Conservation (phyloP, 1,140 invertebrate genomes). For the Epicauta chinensis region DNA sequence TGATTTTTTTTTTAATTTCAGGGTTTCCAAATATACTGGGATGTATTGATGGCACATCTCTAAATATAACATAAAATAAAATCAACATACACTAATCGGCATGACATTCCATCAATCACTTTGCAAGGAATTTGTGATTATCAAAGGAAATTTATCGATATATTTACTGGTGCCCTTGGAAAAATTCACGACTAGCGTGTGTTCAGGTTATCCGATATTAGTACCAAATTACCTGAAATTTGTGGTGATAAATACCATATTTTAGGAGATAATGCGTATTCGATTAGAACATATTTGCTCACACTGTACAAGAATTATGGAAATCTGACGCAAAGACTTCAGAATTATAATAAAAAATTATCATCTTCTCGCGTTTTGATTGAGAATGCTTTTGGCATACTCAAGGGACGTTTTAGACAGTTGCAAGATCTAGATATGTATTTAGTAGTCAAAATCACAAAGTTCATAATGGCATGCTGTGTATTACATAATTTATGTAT, state of each 20-base stretch:
- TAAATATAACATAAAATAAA: slow-evolving; percentile 14
- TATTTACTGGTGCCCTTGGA: slow-evolving; percentile 8
- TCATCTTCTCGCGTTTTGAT: slow-evolving; percentile 31
- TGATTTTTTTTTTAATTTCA: no score
- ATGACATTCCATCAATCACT: slow-evolving; percentile 10
- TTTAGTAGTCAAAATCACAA: slow-evolving; percentile 24
- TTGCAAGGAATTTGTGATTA: slow-evolving; percentile 13
- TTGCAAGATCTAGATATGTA: slow-evolving; percentile 31
- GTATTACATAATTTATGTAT: slow-evolving; percentile 41
- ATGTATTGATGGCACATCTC: slow-evolving; percentile 12
- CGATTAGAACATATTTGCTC: slow-evolving; percentile 31
- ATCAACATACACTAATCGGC: slow-evolving; percentile 16
- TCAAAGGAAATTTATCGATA: slow-evolving; percentile 9
- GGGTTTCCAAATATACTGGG: slow-evolving; percentile 12
- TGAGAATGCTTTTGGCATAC: slow-evolving; percentile 35
- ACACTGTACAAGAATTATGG: slow-evolving; percentile 36
- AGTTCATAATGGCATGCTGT: slow-evolving; percentile 36
- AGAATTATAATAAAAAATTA: slow-evolving; percentile 31
- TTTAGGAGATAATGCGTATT: slow-evolving; percentile 40
- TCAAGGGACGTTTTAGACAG: slow-evolving; percentile 38
- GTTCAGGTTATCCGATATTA: slow-evolving; percentile 1
- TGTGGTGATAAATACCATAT: slow-evolving; percentile 28
- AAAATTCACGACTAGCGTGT: slow-evolving; percentile 16
- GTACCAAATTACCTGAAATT: slow-evolving; percentile 1
- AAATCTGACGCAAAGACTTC: slow-evolving; percentile 29